These are phyloP conservation scores for Vulpes ferrilata DNA, from an alignment of 2,113 vertebrate species.

Conservation along the genomic window DNA sequence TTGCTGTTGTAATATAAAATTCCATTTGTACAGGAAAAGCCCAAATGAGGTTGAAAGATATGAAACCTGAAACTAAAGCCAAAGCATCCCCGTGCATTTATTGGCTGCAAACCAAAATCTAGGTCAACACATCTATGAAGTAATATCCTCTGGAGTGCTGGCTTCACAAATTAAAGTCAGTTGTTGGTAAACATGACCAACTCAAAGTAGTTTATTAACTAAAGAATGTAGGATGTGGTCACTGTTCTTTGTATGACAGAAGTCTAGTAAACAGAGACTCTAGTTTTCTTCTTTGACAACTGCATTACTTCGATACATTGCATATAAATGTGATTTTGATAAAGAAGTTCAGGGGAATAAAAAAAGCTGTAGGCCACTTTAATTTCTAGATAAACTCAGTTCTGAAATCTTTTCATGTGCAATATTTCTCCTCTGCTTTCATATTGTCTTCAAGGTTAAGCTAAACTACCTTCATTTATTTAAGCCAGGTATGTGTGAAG, in stretches of 20 bases:
- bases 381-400: conserved; percentile 8
- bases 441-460: conserved; percentile 22
- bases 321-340: conserved; percentile 51
- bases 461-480: conserved; percentile 32
- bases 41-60: not conserved
- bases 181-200: conserved; percentile 16
- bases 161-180: not conserved
- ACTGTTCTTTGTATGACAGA: not conserved
- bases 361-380: not conserved
- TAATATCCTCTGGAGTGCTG: not conserved
- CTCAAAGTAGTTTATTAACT: not conserved
- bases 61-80: not conserved
- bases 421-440: not conserved
- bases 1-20: not conserved
- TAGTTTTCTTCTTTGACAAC: conserved; percentile 25
- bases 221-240: not conserved
- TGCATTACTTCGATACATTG: not conserved
- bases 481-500: not conserved
- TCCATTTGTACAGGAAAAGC: not conserved
- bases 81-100: not conserved
- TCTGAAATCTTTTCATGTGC: conserved; percentile 22
- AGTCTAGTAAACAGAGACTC: not conserved
- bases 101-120: not conserved
- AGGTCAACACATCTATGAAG: not conserved
- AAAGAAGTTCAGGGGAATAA: not conserved